These are phyloP conservation scores for Lydus trimaculatus DNA, from an alignment of 2,888 invertebrate species.

Conservation along the genomic window DNA sequence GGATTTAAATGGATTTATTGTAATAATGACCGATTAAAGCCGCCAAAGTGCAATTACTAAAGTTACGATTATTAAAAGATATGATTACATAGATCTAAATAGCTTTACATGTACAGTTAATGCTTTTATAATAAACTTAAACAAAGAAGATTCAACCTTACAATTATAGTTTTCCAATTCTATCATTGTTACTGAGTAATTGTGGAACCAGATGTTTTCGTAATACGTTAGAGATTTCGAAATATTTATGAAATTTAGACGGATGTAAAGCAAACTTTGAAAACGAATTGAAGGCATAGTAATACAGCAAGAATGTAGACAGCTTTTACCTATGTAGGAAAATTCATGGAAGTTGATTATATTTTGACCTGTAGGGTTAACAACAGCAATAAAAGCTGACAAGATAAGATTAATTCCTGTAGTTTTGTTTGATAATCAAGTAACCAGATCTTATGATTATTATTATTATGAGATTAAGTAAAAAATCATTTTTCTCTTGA, in stretches of 20 bases:
- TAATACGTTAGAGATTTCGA: too few species aligned
- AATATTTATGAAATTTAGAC: too few species aligned
- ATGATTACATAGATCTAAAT: not conserved
- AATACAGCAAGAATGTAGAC: not conserved
- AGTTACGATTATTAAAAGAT: constrained; percentile 1
- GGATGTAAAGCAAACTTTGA: not conserved
- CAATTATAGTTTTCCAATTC: not conserved
- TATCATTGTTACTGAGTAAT: not conserved
- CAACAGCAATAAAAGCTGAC: not conserved
- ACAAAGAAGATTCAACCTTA: not conserved
- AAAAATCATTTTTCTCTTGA: not conserved
- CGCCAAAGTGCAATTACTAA: constrained; percentile 10
- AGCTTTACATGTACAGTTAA: not conserved
- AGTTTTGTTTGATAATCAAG: not conserved
- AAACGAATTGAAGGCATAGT: not conserved
- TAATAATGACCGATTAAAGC: constrained; percentile 9
- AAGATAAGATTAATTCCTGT: not conserved
- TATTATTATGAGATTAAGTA: not conserved
- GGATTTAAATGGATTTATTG: constrained; percentile 3
- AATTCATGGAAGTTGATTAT: not conserved
- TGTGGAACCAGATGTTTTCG: not conserved
- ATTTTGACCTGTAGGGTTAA: not conserved
- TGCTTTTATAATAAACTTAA: not conserved
- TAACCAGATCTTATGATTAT: not conserved
- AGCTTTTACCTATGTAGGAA: not conserved